phyloP scores from a whole-genome alignment of 2,888 invertebrate species.

The Spodoptera littoralis region DNA sequence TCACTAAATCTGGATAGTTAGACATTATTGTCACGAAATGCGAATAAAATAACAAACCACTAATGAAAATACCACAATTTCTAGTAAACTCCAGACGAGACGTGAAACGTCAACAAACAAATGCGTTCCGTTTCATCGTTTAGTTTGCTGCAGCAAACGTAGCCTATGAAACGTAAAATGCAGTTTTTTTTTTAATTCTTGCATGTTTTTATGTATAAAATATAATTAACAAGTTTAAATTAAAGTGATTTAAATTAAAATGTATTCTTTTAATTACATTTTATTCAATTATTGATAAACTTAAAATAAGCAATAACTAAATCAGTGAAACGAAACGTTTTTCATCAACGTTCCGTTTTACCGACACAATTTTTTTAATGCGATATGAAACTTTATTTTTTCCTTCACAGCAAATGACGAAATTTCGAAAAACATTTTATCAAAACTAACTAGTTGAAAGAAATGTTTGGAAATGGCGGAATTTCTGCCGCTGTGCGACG shows the following conservation, averaged over 20 bases:
- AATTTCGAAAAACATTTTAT: constrained; percentile 44
- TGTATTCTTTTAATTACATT: too few relatives aligned
- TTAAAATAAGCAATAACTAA: neutral
- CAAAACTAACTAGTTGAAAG: constrained; percentile 61
- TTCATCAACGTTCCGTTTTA: constrained; percentile 23
- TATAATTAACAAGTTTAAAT: too few relatives aligned
- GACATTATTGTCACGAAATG: constrained; percentile 66
- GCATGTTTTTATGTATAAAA: too few relatives aligned
- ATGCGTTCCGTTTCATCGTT: constrained; percentile 39
- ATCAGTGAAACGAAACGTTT: constrained; percentile 23
- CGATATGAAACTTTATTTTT: constrained; percentile 2
- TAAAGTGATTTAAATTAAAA: too few relatives aligned
- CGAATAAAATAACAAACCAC: constrained; percentile 22
- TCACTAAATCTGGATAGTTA: constrained; percentile 79
- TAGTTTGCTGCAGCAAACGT: too few relatives aligned
- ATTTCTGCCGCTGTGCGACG: constrained; percentile 97
- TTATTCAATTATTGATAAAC: neutral
- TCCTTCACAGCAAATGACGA: constrained; percentile 59
- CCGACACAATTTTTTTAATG: constrained; percentile 14
- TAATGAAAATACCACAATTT: constrained; percentile 4
- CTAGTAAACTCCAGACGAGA: constrained; percentile 5
- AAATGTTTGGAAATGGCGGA: constrained; percentile 90
- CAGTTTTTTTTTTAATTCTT: too few relatives aligned
- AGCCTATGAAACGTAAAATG: too few relatives aligned
- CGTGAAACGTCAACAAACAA: constrained; percentile 53